Percentiles rank a stretch among this genome's conserved stretches.
These are phyloP conservation scores for Enteromius trimaculatus DNA, from an alignment of 2,797 vertebrate species.

Conservation along the genomic window DNA sequence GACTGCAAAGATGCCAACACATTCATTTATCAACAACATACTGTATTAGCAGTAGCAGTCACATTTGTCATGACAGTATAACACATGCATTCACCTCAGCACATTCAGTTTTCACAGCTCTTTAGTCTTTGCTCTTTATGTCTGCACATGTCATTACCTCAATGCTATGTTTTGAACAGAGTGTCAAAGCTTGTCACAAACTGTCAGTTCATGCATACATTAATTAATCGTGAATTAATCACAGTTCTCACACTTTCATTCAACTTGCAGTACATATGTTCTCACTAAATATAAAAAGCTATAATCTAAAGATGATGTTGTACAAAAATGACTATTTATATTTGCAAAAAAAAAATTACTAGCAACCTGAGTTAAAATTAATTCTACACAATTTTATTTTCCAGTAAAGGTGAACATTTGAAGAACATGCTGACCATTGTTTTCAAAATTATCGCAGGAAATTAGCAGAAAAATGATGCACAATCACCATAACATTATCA, in stretches of 20 bases:
- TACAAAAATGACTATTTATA: too few relatives aligned
- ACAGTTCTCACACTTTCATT: not conserved
- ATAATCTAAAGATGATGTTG: too few relatives aligned
- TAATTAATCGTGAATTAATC: not conserved
- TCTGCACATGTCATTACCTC: not conserved
- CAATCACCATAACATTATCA: not conserved
- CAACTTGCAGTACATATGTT: not conserved
- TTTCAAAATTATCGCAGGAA: not conserved
- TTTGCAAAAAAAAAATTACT: not conserved
- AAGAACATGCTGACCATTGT: not conserved
- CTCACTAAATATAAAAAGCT: not conserved
- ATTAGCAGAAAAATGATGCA: not conserved
- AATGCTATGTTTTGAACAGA: not conserved
- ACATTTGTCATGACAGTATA: not conserved
- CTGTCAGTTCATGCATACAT: not conserved
- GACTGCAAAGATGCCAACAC: not conserved
- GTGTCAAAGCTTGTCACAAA: constrained; percentile 22
- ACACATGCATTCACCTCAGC: not conserved
- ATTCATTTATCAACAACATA: not conserved
- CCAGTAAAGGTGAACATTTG: not conserved
- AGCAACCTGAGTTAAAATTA: not conserved
- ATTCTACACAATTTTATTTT: not conserved
- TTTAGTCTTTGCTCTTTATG: constrained; percentile 1
- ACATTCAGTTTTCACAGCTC: constrained; percentile 7
- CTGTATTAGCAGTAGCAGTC: not conserved